phyloP scores from a whole-genome alignment of 2,888 invertebrate genomes.

The Bibio marci region DNA sequence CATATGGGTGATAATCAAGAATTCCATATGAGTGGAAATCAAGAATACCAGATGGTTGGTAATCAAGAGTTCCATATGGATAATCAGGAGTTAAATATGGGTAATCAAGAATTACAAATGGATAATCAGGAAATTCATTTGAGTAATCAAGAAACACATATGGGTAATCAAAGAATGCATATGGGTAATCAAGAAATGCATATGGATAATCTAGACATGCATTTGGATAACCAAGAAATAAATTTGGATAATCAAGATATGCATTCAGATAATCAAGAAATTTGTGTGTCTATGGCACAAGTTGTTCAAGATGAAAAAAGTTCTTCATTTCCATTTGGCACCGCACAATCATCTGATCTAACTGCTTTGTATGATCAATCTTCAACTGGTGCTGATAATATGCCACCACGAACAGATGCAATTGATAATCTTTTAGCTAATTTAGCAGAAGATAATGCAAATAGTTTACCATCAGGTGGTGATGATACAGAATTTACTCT shows the following conservation, averaged over 20 bases:
- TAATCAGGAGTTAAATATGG: no score
- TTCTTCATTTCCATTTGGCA: constrained; percentile 27
- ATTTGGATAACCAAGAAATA: neutral
- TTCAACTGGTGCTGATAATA: neutral
- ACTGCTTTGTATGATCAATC: constrained; percentile 15
- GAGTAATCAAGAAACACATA: no score
- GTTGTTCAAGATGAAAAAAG: constrained; percentile 23
- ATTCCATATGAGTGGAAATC: no score
- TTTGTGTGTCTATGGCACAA: neutral
- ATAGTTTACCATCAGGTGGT: constrained; percentile 26
- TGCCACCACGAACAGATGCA: constrained; percentile 1
- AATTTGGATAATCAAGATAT: neutral
- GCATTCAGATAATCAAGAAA: neutral
- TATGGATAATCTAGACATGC: no score
- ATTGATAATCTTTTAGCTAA: constrained; percentile 26
- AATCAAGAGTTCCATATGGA: no score
- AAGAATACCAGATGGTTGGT: no score
- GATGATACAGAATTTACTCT: constrained; percentile 17
- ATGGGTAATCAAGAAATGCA: no score
- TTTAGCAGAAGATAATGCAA: constrained; percentile 27
- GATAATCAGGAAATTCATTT: no score
- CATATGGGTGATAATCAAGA: no score
- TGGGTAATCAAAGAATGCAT: no score
- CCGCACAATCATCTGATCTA: constrained; percentile 10
- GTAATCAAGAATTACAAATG: no score